Conservation (phyloP, 2,797 vertebrate genomes). For the Parotocinclus haroldoi region DNA sequence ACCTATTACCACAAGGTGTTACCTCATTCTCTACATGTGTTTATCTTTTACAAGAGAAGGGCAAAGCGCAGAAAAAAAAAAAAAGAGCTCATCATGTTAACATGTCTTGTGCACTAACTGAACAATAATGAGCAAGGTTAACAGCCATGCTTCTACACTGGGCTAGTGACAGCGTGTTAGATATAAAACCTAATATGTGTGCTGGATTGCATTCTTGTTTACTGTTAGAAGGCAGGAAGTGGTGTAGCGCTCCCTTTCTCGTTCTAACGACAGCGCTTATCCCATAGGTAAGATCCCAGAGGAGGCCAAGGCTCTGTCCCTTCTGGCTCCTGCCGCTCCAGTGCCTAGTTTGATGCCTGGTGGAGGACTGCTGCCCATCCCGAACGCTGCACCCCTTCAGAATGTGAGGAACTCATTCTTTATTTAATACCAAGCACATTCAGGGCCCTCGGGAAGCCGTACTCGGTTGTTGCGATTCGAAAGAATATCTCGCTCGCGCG, state of each 20-base stretch:
- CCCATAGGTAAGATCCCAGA: conserved; percentile 96
- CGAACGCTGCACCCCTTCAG: conserved; percentile 81
- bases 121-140: conserved; percentile 20
- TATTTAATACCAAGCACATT: background rate
- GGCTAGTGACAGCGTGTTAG: conserved; percentile 44
- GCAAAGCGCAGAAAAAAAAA: too few species aligned
- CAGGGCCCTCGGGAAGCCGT: too few species aligned
- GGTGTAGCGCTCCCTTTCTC: conserved; percentile 62
- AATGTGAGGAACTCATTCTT: conserved; percentile 72
- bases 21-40: conserved; percentile 90
- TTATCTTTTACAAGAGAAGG: conserved; percentile 58
- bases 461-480: too few species aligned
- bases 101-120: conserved; percentile 11
- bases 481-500: too few species aligned
- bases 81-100: too few species aligned
- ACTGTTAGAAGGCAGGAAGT: conserved; percentile 69
- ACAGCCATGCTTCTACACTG: conserved; percentile 32
- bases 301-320: conserved; percentile 94
- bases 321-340: conserved; percentile 86
- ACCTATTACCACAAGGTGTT: conserved; percentile 99
- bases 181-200: conserved; percentile 13
- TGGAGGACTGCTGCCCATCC: conserved; percentile 91
- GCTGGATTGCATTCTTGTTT: conserved; percentile 71
- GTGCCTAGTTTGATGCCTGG: conserved; percentile 87
- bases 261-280: conserved; percentile 61